phyloP scores from a whole-genome alignment of 2,113 vertebrate species.

The Sorex araneus region DNA sequence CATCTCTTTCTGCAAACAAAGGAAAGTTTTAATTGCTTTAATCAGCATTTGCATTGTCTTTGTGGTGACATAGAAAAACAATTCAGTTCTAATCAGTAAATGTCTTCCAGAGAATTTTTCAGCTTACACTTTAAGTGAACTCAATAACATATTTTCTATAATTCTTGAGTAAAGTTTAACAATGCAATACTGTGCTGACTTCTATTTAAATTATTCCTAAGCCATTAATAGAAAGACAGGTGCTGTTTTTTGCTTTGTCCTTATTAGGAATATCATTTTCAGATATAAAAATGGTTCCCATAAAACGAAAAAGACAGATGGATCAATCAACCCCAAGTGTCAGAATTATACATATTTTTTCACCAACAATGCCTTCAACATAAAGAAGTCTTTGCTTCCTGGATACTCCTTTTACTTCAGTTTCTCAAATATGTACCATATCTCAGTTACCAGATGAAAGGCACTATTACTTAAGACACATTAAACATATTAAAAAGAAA shows the following conservation, averaged over 20 bases:
- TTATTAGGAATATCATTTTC: conserved; percentile 82
- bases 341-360: conserved; percentile 44
- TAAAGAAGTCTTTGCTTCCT: conserved; percentile 52
- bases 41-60: conserved; percentile 97
- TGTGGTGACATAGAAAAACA: conserved; percentile 95
- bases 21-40: conserved; percentile 99
- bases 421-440: conserved; percentile 18
- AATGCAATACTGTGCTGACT: conserved; percentile 71
- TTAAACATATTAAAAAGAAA: neutral
- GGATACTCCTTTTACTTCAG: conserved; percentile 30
- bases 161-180: conserved; percentile 83
- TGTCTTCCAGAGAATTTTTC: conserved; percentile 91
- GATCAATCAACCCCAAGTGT: conserved; percentile 59
- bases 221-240: conserved; percentile 81
- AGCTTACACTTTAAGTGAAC: conserved; percentile 80
- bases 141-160: conserved; percentile 82
- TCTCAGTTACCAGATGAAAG: neutral
- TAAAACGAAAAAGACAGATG: conserved; percentile 77
- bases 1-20: conserved; percentile 95
- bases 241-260: conserved; percentile 79
- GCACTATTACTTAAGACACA: neutral
- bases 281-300: conserved; percentile 74
- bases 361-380: conserved; percentile 61
- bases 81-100: conserved; percentile 93
- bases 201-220: conserved; percentile 82